Conservation (phyloP, 2,113 vertebrate species). For the Melierax canorus region DNA sequence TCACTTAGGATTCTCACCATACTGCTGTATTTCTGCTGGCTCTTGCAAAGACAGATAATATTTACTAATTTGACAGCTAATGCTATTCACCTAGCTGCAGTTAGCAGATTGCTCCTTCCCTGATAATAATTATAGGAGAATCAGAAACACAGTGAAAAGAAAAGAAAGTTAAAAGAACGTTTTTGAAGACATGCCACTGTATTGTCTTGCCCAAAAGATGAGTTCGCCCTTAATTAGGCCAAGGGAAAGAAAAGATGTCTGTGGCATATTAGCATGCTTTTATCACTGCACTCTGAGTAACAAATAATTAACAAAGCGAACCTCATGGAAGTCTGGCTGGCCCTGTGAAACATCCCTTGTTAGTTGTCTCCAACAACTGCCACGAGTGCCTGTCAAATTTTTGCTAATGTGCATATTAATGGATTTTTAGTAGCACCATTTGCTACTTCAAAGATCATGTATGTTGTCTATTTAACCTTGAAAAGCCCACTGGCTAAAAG, state of each 20-base stretch:
- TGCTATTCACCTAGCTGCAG: not conserved
- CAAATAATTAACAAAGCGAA: slow-evolving; percentile 47
- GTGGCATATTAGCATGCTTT: not conserved
- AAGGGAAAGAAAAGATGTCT: not conserved
- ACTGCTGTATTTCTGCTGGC: not conserved
- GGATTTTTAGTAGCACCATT: slow-evolving; percentile 52
- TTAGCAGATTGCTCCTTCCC: not conserved
- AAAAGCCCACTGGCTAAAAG: slow-evolving; percentile 25
- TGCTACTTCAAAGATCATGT: slow-evolving; percentile 32
- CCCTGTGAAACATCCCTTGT: not conserved
- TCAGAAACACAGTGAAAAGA: not conserved
- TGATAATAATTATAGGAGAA: not conserved
- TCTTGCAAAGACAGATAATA: not conserved
- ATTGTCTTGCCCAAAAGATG: not conserved
- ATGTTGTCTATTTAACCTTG: slow-evolving; percentile 60
- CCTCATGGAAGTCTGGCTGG: not conserved
- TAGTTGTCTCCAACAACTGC: not conserved
- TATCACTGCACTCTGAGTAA: not conserved
- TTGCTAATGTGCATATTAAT: slow-evolving; percentile 56
- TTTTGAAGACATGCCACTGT: not conserved
- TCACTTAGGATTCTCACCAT: not conserved
- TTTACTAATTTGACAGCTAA: slow-evolving; percentile 23
- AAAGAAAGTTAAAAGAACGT: not conserved
- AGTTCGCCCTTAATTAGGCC: slow-evolving; percentile 27
- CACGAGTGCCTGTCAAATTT: slow-evolving; percentile 21